Evolutionary conservation across 2,888 invertebrate species (phyloP).

Genomic region (Pachymerium ferrugineum): DNA sequence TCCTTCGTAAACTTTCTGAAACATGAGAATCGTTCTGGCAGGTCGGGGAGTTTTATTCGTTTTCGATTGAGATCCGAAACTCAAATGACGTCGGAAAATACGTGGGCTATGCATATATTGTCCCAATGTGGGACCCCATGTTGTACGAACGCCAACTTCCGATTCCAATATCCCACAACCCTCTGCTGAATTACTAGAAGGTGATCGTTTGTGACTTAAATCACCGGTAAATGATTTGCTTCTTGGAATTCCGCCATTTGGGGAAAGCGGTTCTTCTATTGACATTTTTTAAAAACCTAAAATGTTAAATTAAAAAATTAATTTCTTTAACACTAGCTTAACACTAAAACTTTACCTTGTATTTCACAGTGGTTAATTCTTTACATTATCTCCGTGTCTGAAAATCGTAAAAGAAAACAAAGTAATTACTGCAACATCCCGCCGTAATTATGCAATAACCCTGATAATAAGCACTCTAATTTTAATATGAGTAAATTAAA

Average conservation of each 20-base stretch:
- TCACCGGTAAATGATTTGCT: conserved; percentile 29
- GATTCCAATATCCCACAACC: conserved; percentile 4
- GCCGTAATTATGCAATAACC: too few species aligned
- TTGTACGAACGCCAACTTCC: conserved; percentile 28
- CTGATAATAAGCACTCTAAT: too few species aligned
- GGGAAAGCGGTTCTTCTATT: neutral
- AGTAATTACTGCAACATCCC: too few species aligned
- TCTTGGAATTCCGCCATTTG: conserved; percentile 6
- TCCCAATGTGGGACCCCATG: conserved; percentile 20
- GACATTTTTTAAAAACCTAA: neutral
- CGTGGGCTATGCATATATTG: neutral
- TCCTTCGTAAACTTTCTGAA: conserved; percentile 28
- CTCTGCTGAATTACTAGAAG: conserved; percentile 25
- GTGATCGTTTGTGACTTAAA: neutral
- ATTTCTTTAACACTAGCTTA: neutral
- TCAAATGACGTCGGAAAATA: neutral
- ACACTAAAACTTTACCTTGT: too few species aligned
- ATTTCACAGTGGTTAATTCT: too few species aligned
- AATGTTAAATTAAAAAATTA: neutral
- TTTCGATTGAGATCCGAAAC: conserved; percentile 16
- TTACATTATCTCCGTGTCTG: too few species aligned
- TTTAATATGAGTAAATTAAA: neutral
- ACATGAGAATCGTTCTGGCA: neutral
- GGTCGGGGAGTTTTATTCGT: neutral
- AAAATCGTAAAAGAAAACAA: too few species aligned